These are phyloP conservation scores for Linnaemya vulpina DNA, from an alignment of 2,888 invertebrate species.

Conservation along the genomic window DNA sequence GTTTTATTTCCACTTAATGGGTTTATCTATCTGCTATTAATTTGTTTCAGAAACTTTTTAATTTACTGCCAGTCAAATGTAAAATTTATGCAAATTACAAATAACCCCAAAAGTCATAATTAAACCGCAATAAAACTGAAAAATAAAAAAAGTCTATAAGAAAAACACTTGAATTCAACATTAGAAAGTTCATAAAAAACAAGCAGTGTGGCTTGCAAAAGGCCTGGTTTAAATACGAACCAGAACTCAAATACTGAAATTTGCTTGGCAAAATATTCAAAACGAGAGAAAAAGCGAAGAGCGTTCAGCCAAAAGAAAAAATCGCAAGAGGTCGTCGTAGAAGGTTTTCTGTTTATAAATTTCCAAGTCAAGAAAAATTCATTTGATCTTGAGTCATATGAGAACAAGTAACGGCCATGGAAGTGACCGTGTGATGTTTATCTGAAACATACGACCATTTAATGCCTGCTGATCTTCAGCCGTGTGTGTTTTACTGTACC, in stretches of 20 bases:
- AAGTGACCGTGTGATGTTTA: too few species aligned
- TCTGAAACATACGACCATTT: too few species aligned
- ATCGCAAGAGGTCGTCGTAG: not conserved
- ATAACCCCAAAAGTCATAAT: conserved; percentile 71
- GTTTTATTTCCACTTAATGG: conserved; percentile 4
- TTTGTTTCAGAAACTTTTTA: conserved; percentile 33
- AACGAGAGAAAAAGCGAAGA: not conserved
- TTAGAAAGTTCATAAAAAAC: conserved; percentile 65
- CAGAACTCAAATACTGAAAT: conserved; percentile 16
- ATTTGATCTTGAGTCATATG: not conserved
- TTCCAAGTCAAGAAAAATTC: not conserved
- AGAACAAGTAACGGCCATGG: not conserved
- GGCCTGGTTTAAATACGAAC: conserved; percentile 32
- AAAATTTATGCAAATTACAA: conserved; percentile 72
- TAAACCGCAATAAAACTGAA: conserved; percentile 65
- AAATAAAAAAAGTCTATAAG: not conserved
- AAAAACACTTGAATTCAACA: conserved; percentile 49
- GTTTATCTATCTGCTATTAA: conserved; percentile 31
- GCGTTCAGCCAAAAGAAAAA: conserved; percentile 16
- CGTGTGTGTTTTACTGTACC: too few species aligned
- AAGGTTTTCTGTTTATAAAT: too few species aligned
- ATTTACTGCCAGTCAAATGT: conserved; percentile 63
- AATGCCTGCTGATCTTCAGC: not conserved
- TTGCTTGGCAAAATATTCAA: conserved; percentile 1
- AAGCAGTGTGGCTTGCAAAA: conserved; percentile 51